Percentiles rank a stretch among this genome's conserved stretches.
These are phyloP conservation scores for Pristis pectinata DNA, from an alignment of 2,797 vertebrate genomes.

Conservation along the genomic window DNA sequence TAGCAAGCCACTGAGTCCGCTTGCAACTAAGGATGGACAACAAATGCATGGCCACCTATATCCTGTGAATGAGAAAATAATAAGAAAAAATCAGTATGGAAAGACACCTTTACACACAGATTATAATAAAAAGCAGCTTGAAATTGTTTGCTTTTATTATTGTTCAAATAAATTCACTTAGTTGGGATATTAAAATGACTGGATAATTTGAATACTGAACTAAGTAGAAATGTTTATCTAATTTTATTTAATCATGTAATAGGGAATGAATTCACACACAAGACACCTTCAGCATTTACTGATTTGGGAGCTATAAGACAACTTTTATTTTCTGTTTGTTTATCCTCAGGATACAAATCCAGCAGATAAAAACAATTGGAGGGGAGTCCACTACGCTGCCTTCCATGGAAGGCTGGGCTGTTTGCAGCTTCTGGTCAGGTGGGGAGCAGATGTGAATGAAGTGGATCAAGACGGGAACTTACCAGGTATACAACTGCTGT, in stretches of 20 bases:
- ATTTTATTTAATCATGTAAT: background rate
- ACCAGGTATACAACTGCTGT: slow-evolving; percentile 55
- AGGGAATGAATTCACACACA: background rate
- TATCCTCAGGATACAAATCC: slow-evolving; percentile 54
- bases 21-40: no score
- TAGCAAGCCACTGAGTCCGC: no score
- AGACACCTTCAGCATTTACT: background rate
- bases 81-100: no score
- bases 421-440: slow-evolving; percentile 63
- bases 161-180: background rate
- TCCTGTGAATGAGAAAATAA: no score
- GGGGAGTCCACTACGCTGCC: slow-evolving; percentile 63
- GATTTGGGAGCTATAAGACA: background rate
- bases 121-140: background rate
- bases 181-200: background rate
- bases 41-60: no score
- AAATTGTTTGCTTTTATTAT: background rate
- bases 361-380: slow-evolving; percentile 62
- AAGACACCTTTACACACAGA: background rate
- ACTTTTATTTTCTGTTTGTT: background rate
- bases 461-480: slow-evolving; percentile 64
- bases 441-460: slow-evolving; percentile 58
- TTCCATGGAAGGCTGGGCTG: slow-evolving; percentile 69
- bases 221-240: background rate
- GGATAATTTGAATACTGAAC: background rate